Evolutionary conservation across 2,888 invertebrate genomes (phyloP).

Genomic region (Diabrotica balteata): DNA sequence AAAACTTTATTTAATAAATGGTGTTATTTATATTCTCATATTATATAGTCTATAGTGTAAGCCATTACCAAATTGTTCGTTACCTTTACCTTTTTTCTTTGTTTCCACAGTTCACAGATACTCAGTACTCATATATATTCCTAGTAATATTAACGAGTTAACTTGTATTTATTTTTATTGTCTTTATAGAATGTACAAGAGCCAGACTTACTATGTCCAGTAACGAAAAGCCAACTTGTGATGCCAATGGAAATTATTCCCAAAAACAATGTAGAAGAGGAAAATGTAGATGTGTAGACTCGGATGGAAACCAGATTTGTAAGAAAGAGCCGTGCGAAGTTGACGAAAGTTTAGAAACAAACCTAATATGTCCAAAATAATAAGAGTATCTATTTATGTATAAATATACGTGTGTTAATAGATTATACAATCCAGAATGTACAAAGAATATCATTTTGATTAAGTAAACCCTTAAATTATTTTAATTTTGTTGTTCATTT

Average conservation of each 20-base stretch:
- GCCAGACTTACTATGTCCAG: constrained; percentile 58
- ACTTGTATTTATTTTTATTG: neutral
- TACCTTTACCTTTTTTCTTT: too few relatives aligned
- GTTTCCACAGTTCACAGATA: too few relatives aligned
- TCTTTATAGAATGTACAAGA: constrained; percentile 67
- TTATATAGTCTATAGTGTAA: too few relatives aligned
- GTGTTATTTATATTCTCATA: too few relatives aligned
- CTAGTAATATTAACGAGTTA: too few relatives aligned
- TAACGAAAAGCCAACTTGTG: constrained; percentile 64
- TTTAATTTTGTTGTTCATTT: too few relatives aligned
- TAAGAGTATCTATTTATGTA: neutral
- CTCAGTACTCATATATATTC: too few relatives aligned
- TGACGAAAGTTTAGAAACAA: constrained; percentile 29
- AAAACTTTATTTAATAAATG: constrained; percentile 11
- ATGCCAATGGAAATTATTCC: constrained; percentile 70
- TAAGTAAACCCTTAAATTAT: too few relatives aligned
- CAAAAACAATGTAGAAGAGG: constrained; percentile 69
- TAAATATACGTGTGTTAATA: too few relatives aligned
- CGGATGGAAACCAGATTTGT: constrained; percentile 65
- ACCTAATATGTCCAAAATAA: neutral
- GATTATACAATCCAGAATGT: too few relatives aligned
- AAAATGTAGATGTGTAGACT: constrained; percentile 70
- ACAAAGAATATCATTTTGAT: too few relatives aligned
- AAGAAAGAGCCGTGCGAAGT: constrained; percentile 43
- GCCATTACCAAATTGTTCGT: too few relatives aligned